Conservation (phyloP, 2,797 vertebrate genomes). For the Ctenopoma kingsleyae region DNA sequence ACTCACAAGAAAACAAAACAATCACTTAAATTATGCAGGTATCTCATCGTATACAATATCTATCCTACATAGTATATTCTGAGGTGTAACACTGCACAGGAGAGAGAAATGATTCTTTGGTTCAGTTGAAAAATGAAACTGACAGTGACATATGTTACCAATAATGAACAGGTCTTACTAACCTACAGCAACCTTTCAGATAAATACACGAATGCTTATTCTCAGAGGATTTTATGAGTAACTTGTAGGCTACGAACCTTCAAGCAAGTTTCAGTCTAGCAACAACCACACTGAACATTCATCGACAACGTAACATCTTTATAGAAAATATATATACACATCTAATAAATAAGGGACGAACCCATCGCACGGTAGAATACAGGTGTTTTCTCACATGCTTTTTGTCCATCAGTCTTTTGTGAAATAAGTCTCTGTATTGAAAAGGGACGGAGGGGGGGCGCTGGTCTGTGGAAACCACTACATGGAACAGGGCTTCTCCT, state of each 20-base stretch:
- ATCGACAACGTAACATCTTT: conserved; percentile 76
- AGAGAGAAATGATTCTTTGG: conserved; percentile 78
- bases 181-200: conserved; percentile 38
- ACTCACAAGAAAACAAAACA: conserved; percentile 45
- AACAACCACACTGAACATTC: conserved; percentile 80
- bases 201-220: conserved; percentile 26
- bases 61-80: conserved; percentile 21
- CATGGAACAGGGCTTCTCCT: conserved; percentile 54
- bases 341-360: conserved; percentile 84
- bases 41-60: conserved; percentile 25
- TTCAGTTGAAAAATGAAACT: conserved; percentile 68
- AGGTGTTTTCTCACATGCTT: conserved; percentile 80
- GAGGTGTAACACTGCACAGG: conserved; percentile 39
- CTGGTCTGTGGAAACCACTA: conserved; percentile 47
- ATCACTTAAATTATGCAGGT: conserved; percentile 31
- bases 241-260: conserved; percentile 11
- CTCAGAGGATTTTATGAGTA: conserved; percentile 22
- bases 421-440: conserved; percentile 68
- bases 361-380: conserved; percentile 81
- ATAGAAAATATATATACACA: conserved; percentile 86
- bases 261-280: conserved; percentile 30
- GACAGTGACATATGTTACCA: conserved; percentile 23
- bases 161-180: conserved; percentile 28
- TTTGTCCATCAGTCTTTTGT: conserved; percentile 75
- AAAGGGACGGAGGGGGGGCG: conserved; percentile 24